Conservation (phyloP, 1,140 invertebrate species). For the Eulimnadia texana region DNA sequence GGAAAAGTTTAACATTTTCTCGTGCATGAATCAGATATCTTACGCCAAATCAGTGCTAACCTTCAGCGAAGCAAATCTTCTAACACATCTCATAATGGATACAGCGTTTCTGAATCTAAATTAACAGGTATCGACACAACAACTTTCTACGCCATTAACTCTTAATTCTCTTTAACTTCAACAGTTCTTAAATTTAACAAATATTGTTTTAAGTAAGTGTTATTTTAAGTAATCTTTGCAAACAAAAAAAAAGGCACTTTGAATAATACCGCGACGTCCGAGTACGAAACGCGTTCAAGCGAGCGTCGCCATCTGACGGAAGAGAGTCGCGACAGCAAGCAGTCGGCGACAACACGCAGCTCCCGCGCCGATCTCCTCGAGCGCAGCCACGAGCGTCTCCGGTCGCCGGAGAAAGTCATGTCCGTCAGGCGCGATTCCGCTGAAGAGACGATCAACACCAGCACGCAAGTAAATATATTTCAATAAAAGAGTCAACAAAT, state of each 20-base stretch:
- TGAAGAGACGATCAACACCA: background rate
- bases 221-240: no score
- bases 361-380: background rate
- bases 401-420: constrained; percentile 6
- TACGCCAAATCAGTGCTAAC: constrained; percentile 12
- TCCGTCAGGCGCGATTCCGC: background rate
- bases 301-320: constrained; percentile 8
- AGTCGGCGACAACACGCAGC: background rate
- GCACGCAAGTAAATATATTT: no score
- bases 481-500: no score
- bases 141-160: no score
- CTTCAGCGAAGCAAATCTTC: constrained; percentile 9
- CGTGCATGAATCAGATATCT: constrained; percentile 1
- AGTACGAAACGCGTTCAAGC: background rate
- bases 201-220: no score
- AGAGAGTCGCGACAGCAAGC: background rate
- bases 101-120: background rate
- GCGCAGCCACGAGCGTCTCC: background rate
- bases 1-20: background rate
- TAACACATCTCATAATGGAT: background rate
- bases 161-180: no score
- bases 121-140: background rate
- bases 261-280: background rate
- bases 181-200: no score
- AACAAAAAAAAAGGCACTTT: no score